Evolutionary conservation across 2,888 invertebrate genomes (phyloP), one percentile per base, ranked within the genome.

Genomic region (Notodonta dromedarius): DNA sequence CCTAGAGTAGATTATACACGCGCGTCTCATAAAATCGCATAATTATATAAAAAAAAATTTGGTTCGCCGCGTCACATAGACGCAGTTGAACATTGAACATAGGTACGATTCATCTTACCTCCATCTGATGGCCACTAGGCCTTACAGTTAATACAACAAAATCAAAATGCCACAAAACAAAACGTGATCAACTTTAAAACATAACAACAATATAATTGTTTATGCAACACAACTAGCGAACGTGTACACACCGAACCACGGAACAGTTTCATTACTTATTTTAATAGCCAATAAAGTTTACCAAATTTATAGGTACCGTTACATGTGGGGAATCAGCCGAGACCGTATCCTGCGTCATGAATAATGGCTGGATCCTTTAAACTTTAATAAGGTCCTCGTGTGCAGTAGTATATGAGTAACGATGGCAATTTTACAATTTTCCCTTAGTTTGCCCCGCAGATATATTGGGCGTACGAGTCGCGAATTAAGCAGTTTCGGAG

Each of bases 241-340:
- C 40, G 32, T 60, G 42, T 42, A 58, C 58, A 51, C 32, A 35
- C 58, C 35, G 60, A 56, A 72, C 73, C 77, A 79, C 82, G 83
- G 83, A 83, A 86, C 85, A 75, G 80, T 86, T 89, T 89, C 88
- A 90, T 90, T 90, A 88, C 83, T 89, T 90, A 91, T 89, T 91
- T 89, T 91, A 90, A 92, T 91, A 88, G 90, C 84, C 90, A 89
- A 90, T 92, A 92, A 90, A 91, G 80, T 91, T 85, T 72, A 76
- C 79, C 69, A 78, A 89, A 90, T 91, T 91, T 93, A 91, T 91
- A 78, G 87, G 82, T 70, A 85, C 86, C 87, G 86, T 90, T 88
- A 87, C 88, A 83, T 85, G 88, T 85, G 86, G 86, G 84, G 87
- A 88, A 89, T 91, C 87, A 87, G 84, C 80, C 83, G 87, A 74